phyloP scores from a whole-genome alignment of 2,797 vertebrate genomes.

The Aratinga solstitialis region DNA sequence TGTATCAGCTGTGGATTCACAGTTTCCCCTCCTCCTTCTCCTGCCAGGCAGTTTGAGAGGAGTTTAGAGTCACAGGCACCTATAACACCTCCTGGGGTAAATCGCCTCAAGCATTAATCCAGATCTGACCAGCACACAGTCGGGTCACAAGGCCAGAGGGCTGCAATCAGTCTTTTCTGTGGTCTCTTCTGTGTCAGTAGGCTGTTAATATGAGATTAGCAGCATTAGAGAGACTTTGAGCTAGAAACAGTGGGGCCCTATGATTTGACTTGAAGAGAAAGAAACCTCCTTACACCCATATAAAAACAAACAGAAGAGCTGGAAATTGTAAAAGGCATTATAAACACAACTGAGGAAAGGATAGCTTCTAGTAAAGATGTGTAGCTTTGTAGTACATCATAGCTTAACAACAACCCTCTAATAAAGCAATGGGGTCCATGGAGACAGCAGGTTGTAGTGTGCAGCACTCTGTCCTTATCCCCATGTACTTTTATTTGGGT shows the following conservation, averaged over 20 bases:
- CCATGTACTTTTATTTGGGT: background rate
- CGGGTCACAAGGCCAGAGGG: slow-evolving; percentile 57
- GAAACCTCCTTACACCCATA: background rate
- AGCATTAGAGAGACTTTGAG: slow-evolving; percentile 31
- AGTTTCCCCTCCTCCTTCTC: background rate
- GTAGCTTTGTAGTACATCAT: background rate
- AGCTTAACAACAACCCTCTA: background rate
- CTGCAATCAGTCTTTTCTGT: slow-evolving; percentile 40
- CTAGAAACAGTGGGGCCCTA: slow-evolving; percentile 5
- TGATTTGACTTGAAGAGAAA: background rate
- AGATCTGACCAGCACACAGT: slow-evolving; percentile 44
- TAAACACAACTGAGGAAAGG: background rate
- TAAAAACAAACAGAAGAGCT: background rate
- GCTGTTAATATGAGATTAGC: slow-evolving; percentile 59
- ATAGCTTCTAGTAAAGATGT: background rate
- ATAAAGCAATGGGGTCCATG: background rate
- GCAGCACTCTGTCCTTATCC: background rate
- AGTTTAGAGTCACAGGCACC: slow-evolving; percentile 48
- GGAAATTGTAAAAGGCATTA: background rate
- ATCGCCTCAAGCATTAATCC: slow-evolving; percentile 67
- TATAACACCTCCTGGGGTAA: slow-evolving; percentile 55
- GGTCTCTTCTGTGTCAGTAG: slow-evolving; percentile 62
- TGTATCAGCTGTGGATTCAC: background rate
- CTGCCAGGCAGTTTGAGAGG: background rate
- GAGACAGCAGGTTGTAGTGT: background rate